Evolutionary conservation across 2,888 invertebrate species (phyloP).

Genomic region (Nineta flava): DNA sequence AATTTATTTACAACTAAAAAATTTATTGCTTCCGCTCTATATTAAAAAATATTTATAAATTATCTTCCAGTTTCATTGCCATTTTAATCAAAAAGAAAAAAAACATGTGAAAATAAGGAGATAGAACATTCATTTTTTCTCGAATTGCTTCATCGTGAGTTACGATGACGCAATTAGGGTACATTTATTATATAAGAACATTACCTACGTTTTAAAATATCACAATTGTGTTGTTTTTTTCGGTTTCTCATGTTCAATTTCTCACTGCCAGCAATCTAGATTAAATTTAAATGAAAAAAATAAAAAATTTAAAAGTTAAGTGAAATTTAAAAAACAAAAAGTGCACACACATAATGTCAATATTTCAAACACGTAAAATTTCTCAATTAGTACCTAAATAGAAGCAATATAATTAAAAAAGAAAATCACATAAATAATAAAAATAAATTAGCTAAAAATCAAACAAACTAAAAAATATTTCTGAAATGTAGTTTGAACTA

Average conservation of each 20-base stretch:
- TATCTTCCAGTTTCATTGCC: no score
- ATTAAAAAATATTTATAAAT: not conserved
- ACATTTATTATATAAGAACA: no score
- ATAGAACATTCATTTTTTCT: no score
- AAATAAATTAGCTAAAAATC: not conserved
- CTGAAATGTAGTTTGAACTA: no score
- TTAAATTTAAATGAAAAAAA: not conserved
- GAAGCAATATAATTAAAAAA: not conserved
- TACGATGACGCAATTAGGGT: no score
- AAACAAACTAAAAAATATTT: no score
- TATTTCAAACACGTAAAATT: not conserved
- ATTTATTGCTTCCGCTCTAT: not conserved
- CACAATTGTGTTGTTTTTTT: no score
- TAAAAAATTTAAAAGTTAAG: not conserved
- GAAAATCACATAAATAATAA: no score
- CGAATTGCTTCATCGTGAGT: no score
- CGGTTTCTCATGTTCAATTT: not conserved
- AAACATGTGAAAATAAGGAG: no score
- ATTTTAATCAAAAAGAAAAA: no score
- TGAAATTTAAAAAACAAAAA: constrained; percentile 1
- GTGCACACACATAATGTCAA: constrained; percentile 1
- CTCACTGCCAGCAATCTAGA: constrained; percentile 3
- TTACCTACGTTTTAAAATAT: no score
- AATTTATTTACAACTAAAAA: not conserved
- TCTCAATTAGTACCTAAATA: constrained; percentile 4